Evolutionary conservation across 2,797 vertebrate genomes (phyloP), one percentile per base, ranked within the genome.

Genomic region (Nyctalus aviator): DNA sequence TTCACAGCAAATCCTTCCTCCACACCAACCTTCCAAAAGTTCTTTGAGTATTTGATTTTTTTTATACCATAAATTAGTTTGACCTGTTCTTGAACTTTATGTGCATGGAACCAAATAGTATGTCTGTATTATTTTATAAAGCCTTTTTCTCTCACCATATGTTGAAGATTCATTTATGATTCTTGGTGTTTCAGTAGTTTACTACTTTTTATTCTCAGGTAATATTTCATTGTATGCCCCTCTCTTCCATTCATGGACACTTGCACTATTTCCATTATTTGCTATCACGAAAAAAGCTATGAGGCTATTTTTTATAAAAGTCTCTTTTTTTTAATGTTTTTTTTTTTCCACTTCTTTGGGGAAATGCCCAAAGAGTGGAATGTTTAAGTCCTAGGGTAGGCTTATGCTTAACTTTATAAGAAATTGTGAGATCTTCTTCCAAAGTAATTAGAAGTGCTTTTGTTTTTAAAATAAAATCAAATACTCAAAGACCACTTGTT

Each of bases 401-500:
- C 50, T 91, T 73, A 79, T 50, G 6, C 50, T 90, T 84, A 81
- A 76, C 30, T 87, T 90, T 75, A 81, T 57, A 71, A 87, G 46
- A 88, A 78, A 73, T 5, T 77, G 1, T n/a, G 15, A 96, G 25
- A 75, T 50, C 41, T 55, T 90, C 37, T 81, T 92, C 46, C 50
- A 71, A 90, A 94, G 50, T 86, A 8, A 48, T 77, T 84, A 0
- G 20, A 57, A 89, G 12, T 79, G 10, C 1, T 66, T 94, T 87
- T 92, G 18, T 69, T 84, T 86, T 84, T 68, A 90, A 94, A 93
- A 85, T 87, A 53, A 91, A 77, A 75, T 71, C 1, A 71, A 82
- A 82, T 57, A 20, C 53, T 75, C 57, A 46, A 93, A 62, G 12
- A 83, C 73, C 2, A 64, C 15, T 89, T 15, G 1, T 69, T 87